Evolutionary conservation across 2,888 invertebrate species (phyloP), one percentile per base, ranked within the genome.

Genomic region (Pyrrhosoma nymphula): DNA sequence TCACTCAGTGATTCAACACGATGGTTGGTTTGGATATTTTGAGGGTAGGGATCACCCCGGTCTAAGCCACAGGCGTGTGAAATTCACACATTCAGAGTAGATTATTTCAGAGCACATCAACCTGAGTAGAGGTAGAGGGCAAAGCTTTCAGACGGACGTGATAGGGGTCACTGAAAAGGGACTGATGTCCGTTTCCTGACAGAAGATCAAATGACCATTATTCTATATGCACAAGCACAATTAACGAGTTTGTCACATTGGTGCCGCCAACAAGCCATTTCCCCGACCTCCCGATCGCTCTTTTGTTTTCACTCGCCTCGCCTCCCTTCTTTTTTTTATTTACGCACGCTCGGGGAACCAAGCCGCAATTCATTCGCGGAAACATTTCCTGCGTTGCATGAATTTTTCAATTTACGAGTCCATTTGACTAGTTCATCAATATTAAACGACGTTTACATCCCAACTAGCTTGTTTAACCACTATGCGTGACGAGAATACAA

Each of bases 401-500:
- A 69, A 69, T 69, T 69, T 69, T 69, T 69, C 69, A 69, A 69
- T 69, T 69, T 23, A 26, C 69, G 69, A 69, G 69, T 69, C 26
- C 69, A 69, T 69, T 69, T 69, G 69, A 10, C 69, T 69, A 69
- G 69, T 26, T 69, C 69, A 69, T 69, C 69, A 69, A 69, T 69
- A 69, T 69, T 69, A 69, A 69, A 69, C 69, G 23, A 69, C 26
- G 23, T 69, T 69, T 69, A 69, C 69, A 69, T 69, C 69, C 69
- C 1, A 69, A 69, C 69, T 69, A 69, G 69, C 69, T 69, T 26
- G 69, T 10, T 69, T 69, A 69, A 69, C 69, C 69, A 26, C 69
- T 69, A 69, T 69, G 69, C 69, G 69, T 69, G 69, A 69, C 26
- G 69, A n/a, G 69, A 69, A 69, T 69, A 69, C 69, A 69, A 69